phyloP scores from a whole-genome alignment of 2,888 invertebrate species.

The Auanema freiburgensis region DNA sequence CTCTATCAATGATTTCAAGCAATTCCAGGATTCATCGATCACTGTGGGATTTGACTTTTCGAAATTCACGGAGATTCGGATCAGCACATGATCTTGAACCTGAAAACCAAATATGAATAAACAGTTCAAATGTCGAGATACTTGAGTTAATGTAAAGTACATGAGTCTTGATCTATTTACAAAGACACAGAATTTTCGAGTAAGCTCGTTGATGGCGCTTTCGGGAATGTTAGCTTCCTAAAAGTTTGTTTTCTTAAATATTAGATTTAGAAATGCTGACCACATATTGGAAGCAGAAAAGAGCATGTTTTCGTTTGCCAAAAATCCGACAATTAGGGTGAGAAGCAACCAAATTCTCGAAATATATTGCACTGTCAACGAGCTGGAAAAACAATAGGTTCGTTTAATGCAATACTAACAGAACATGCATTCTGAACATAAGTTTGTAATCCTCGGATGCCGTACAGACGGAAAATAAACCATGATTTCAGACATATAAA shows the following conservation, averaged over 20 bases:
- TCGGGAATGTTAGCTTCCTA: constrained; percentile 17
- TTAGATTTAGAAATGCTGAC: no score
- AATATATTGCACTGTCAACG: constrained; percentile 18
- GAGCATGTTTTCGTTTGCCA: constrained; percentile 22
- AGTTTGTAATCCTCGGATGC: constrained; percentile 84
- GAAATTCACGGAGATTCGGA: constrained; percentile 14
- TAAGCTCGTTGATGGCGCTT: constrained; percentile 22
- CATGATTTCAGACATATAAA: constrained; percentile 87
- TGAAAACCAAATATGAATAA: constrained; percentile 5
- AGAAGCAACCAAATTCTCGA: constrained; percentile 16
- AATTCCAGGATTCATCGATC: constrained; percentile 17
- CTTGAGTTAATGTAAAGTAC: constrained; percentile 28
- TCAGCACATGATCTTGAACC: constrained; percentile 18
- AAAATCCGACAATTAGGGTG: constrained; percentile 29
- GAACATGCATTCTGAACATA: constrained; percentile 78
- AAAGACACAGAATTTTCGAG: constrained; percentile 24
- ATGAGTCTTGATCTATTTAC: constrained; percentile 31
- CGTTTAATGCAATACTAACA: constrained; percentile 11
- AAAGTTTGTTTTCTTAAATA: constrained; percentile 1
- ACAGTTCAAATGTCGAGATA: background rate
- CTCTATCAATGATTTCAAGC: constrained; percentile 11
- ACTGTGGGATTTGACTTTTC: constrained; percentile 16
- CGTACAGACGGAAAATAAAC: constrained; percentile 90
- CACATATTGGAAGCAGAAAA: constrained; percentile 27
- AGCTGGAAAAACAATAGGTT: constrained; percentile 14